Base-by-base conservation (phyloP, 2,113 vertebrate species). In the Acanthisitta chloris region DNA sequence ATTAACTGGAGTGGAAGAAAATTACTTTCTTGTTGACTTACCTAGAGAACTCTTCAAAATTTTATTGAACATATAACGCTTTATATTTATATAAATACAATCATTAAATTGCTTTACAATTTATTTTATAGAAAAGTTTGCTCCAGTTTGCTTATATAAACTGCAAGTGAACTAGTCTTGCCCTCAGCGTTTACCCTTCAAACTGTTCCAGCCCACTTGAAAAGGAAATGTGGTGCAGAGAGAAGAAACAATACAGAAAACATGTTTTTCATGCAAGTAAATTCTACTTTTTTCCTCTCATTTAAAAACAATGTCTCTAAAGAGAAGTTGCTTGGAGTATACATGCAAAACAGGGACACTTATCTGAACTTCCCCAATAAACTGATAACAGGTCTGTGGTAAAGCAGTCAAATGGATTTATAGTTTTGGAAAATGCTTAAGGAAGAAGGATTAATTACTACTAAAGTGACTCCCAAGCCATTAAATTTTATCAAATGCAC, bases 401-500 rank as follows among this genome's bases (percentile, higher is more conserved):
- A 59, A 85, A 93, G 46, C 43, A 90, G 34, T 92, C 43, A 88
- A 81, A 84, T n/a, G 25, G 69, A 91, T 88, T 92, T 88, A 64
- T 0, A 51, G 38, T 77, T 67, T 64, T 69, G 59, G 31, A 82
- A 91, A 95, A 88, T 13, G 24, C 64, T 90, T 91, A 81, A 81
- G 58, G 38, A 69, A 81, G 54, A 66, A 42, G 65, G 34, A 91
- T 95, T 96, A 96, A 92, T 95, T 96, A 70, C 71, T 45, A 86
- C 69, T 71, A 51, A 92, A 90, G 81, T 74, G 45, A 94, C 82
- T 90, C 65, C 76, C 85, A 88, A 94, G 38, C 58, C 74, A 90
- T 88, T 74, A 86, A 42, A 92, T 88, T 94, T 86, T 93, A 92
- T 86, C 92, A 95, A 93, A 81, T 64, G 57, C 31, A 90, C 78